Conservation (phyloP, 1,140 invertebrate genomes). For the Agrypnia vestita region DNA sequence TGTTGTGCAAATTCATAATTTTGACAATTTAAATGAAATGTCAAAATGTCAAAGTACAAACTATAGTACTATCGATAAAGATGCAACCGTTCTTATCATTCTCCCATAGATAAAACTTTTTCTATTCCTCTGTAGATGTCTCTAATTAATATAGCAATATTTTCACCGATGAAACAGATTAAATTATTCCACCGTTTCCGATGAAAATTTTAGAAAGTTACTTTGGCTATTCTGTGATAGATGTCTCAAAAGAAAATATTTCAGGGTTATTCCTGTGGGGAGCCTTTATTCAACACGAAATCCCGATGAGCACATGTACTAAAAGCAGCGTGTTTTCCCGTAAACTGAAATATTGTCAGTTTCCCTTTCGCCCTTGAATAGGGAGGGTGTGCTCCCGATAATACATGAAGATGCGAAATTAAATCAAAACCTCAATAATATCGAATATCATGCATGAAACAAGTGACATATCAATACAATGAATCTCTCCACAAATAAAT, state of each 20-base stretch:
- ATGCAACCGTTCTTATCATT: no score
- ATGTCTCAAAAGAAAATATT: neutral
- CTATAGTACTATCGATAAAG: no score
- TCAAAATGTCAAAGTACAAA: no score
- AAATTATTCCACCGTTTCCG: no score
- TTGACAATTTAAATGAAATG: no score
- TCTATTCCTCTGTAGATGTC: no score
- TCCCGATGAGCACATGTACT: constrained; percentile 13
- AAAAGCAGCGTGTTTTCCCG: constrained; percentile 13
- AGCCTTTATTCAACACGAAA: neutral
- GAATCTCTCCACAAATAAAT: neutral
- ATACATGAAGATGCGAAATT: neutral
- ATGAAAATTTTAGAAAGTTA: neutral
- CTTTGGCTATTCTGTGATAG: constrained; percentile 4
- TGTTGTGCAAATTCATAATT: no score
- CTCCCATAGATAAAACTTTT: no score
- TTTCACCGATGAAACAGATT: no score
- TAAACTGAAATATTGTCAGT: constrained; percentile 20
- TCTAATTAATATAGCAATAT: no score
- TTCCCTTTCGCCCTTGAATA: neutral
- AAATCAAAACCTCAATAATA: neutral
- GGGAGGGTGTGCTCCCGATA: neutral
- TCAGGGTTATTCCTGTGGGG: neutral
- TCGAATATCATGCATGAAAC: constrained; percentile 3
- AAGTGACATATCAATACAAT: neutral